Conservation (phyloP, 2,113 vertebrate genomes). For the Elaphurus davidianus region DNA sequence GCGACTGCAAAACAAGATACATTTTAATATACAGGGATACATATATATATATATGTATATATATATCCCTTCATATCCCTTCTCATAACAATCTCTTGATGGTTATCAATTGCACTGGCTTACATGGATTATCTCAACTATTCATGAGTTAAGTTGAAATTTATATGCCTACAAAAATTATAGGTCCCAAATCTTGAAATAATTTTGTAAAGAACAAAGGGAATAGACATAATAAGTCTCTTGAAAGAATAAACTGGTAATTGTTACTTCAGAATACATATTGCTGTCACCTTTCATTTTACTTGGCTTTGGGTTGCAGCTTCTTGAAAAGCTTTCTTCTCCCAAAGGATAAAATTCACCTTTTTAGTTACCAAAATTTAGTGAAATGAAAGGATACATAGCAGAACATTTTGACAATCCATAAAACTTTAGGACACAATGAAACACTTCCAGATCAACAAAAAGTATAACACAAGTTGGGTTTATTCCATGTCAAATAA, state of each 20-base stretch:
- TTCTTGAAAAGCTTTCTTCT: neutral
- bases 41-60: neutral
- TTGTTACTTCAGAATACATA: neutral
- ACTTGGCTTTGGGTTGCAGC: neutral
- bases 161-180: neutral
- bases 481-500: neutral
- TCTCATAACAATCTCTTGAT: neutral
- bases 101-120: neutral
- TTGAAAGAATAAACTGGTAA: neutral
- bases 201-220: neutral
- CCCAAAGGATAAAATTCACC: neutral
- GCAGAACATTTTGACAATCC: neutral
- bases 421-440: neutral
- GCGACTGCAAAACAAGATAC: neutral
- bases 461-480: neutral
- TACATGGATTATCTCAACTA: neutral
- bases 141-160: neutral
- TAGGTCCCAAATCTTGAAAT: neutral
- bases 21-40: neutral
- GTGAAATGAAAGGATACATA: neutral
- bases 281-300: neutral
- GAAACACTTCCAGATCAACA: neutral
- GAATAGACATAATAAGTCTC: neutral
- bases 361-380: neutral
- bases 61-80: neutral